Evolutionary conservation across 2,113 vertebrate species (phyloP), one percentile per base, ranked within the genome.

Genomic region (Oceanodroma tethys): DNA sequence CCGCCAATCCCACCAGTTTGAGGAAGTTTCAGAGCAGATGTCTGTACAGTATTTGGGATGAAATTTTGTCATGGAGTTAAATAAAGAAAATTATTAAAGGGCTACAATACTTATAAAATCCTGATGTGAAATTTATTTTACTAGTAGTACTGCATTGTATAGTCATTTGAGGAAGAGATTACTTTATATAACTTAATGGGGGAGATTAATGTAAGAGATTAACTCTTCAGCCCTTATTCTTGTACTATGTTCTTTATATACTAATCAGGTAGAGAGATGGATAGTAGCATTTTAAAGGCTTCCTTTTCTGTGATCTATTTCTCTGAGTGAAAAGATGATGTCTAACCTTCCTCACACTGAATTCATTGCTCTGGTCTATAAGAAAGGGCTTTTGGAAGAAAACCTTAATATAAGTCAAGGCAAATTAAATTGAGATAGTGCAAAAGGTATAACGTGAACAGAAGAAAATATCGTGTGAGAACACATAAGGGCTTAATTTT

Each of bases 381-480:
- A 66, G 38, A 94, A 93, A 88, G 59, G 79, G 20, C 53, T 94
- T 86, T 82, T 90, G 67, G 68, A 97, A 89, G 58, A 95, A 89
- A 95, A 91, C 12, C 29, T 70, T 84, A 32, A 60, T 81, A 26
- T 42, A 73, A 94, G 42, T 93, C 81, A 88, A 95, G 11, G 40
- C 45, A 90, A 87, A 91, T 95, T 87, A 95, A 87, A 86, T 3
- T 85, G 81, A 87, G 68, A 56, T 42, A 91, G 73, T 80, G 84
- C 48, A 91, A 87, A 91, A 91, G 47, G 20, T 42, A 40, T 56
- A 56, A 92, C 22, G 36, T 65, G 70, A 87, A 79, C 40, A 67
- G 63, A 82, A 88, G 65, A 92, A 90, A 92, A 92, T 85, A 89
- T 7, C 59, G 56, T 12, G 11, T 87, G 70, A 91, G 34, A 87